Evolutionary conservation across 2,888 invertebrate genomes (phyloP), one percentile per base, ranked within the genome.

Genomic region (Sinotaia quadrata): DNA sequence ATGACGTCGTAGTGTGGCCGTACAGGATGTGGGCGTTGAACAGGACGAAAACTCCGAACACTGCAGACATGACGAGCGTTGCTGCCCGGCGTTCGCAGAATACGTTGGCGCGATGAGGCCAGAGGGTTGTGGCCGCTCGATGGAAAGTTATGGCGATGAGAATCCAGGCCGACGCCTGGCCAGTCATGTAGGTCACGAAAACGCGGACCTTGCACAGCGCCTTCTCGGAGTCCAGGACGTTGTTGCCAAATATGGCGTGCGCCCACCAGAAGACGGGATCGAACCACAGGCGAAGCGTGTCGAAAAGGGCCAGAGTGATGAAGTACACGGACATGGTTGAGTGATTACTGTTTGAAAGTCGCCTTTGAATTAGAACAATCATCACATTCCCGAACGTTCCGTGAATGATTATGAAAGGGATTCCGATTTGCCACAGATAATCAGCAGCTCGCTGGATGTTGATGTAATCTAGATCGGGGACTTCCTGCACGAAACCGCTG

Each of bases 71-170:
- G 12, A 33, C 12, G 15, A 27, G 3, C 5, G n/a, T 24, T 2
- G 44, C 54, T 8, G n/a, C 33, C 2, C 33, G 29, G 12, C 4
- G 33, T 15, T 27, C 33, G 10, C 18, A 31, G 37, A 31, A 8
- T 2, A 15, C 24, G 15, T 21, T 31, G 31, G 61, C 61, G 4
- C 33, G 36, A 58, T 65, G 69, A 21, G 73, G 73, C 61, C 56
- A 65, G 5, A 60, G n/a, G 5, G 65, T 57, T 4, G 67, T 56
- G 10, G 63, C 8, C 21, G 67, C 59, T 0, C 69, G 63, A 34
- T 69, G 67, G 3, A 54, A 34, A 31, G 72, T 72, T 60, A 72
- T 67, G 29, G 65, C 67, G 31, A 72, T 69, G 34, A 72, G 33
- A 10, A 67, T 56, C 69, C 69, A 69, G 5, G 69, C 58, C 21